Evolutionary conservation across 2,888 invertebrate genomes (phyloP).

Genomic region (Caenorhabditis panamensis): DNA sequence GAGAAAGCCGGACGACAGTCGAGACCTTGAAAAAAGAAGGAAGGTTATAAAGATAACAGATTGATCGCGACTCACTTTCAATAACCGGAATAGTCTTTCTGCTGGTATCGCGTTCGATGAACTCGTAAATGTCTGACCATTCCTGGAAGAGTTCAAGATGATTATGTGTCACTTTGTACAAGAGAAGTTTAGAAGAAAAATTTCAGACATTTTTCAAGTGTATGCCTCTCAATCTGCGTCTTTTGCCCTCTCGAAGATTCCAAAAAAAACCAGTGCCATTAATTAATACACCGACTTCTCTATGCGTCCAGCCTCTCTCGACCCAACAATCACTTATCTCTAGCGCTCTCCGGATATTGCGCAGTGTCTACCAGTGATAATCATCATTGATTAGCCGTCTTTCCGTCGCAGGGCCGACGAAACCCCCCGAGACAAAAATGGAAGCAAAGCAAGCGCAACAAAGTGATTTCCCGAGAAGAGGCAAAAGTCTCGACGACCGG

Average conservation of each 20-base stretch:
- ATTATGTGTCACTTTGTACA: too few relatives aligned
- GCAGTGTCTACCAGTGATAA: slow-evolving; percentile 37
- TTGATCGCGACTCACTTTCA: slow-evolving; percentile 14
- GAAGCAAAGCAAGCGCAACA: too few relatives aligned
- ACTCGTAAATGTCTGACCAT: slow-evolving; percentile 57
- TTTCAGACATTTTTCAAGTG: slow-evolving; percentile 1
- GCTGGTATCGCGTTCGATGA: slow-evolving; percentile 51
- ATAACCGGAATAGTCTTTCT: slow-evolving; percentile 21
- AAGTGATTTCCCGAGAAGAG: slow-evolving; percentile 38
- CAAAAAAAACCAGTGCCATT: slow-evolving; percentile 64
- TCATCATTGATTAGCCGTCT: slow-evolving; percentile 56
- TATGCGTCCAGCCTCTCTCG: slow-evolving; percentile 42
- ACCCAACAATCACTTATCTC: slow-evolving; percentile 32
- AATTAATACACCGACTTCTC: slow-evolving; percentile 53
- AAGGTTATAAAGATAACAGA: neutral
- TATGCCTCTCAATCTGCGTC: slow-evolving; percentile 14
- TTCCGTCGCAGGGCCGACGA: slow-evolving; percentile 32
- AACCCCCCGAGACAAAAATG: slow-evolving; percentile 35
- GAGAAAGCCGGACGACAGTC: slow-evolving; percentile 36
- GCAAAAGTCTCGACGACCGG: slow-evolving; percentile 21
- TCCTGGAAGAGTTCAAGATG: slow-evolving; percentile 20
- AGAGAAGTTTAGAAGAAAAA: slow-evolving; percentile 20
- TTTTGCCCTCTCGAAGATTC: slow-evolving; percentile 16
- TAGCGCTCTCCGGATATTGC: slow-evolving; percentile 32
- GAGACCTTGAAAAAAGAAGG: slow-evolving; percentile 13